Percentiles rank a stretch among this genome's conserved stretches.
Conservation (phyloP, 2,797 vertebrate genomes). For the Perodicticus potto region DNA sequence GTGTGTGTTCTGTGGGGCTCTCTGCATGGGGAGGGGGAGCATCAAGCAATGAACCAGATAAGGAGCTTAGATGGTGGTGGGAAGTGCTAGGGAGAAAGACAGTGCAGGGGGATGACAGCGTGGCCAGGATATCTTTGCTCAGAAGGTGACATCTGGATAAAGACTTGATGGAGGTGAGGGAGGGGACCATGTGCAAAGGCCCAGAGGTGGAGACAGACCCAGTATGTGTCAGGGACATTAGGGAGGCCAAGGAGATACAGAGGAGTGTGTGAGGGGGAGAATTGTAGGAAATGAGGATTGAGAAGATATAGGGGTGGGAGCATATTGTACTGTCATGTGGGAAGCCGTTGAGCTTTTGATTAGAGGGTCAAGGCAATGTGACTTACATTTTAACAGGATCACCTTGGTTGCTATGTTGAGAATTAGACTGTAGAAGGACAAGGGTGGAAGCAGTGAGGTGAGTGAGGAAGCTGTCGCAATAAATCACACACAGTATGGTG, state of each 20-base stretch:
- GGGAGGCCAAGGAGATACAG: neutral
- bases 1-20: neutral
- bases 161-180: neutral
- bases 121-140: neutral
- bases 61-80: neutral
- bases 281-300: neutral
- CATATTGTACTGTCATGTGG: neutral
- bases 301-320: neutral
- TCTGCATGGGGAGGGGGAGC: neutral
- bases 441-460: neutral
- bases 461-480: neutral
- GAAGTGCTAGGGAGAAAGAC: neutral
- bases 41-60: neutral
- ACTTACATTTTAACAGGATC: neutral
- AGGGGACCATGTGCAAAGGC: neutral
- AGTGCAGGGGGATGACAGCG: neutral
- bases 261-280: neutral
- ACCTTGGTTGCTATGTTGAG: neutral
- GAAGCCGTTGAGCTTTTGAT: neutral
- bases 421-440: neutral
- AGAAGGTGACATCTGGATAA: neutral
- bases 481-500: neutral
- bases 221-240: neutral
- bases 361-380: neutral
- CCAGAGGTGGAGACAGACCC: neutral